Percentiles rank a stretch among this genome's conserved stretches.
phyloP scores from a whole-genome alignment of 1,140 invertebrate genomes.

The Ditylenchus dipsaci region DNA sequence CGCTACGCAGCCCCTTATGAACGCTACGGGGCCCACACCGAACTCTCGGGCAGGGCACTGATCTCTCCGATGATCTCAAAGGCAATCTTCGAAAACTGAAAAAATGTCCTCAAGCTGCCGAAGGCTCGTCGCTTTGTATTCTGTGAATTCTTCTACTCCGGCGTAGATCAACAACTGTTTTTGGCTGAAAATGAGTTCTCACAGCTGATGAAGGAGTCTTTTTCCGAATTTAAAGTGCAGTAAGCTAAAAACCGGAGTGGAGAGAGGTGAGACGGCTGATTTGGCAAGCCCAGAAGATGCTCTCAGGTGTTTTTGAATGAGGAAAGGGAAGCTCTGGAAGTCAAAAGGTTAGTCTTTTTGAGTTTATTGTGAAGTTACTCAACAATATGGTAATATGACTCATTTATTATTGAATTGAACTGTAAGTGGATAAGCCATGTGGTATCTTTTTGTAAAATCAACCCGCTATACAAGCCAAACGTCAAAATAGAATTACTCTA shows the following conservation, averaged over 20 bases:
- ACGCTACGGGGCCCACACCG: background rate
- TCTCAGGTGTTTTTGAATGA: constrained; percentile 82
- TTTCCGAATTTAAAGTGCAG: constrained; percentile 83
- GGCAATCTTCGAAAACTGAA: constrained; percentile 7
- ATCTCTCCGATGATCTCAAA: constrained; percentile 8
- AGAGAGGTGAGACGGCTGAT: constrained; percentile 87
- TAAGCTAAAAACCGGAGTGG: constrained; percentile 83
- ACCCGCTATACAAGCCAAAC: too few relatives aligned
- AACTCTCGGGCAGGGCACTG: constrained; percentile 3
- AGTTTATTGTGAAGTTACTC: too few relatives aligned
- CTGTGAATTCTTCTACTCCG: constrained; percentile 98
- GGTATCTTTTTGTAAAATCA: too few relatives aligned
- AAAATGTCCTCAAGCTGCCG: constrained; percentile 92
- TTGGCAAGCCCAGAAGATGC: constrained; percentile 89
- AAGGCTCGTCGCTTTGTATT: constrained; percentile 77
- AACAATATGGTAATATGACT: too few relatives aligned
- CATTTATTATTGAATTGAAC: too few relatives aligned
- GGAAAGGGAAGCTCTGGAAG: constrained; percentile 80
- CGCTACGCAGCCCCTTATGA: too few relatives aligned
- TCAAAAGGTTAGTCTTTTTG: constrained; percentile 66
- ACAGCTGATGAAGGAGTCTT: constrained; percentile 85
- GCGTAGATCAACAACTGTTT: constrained; percentile 74
- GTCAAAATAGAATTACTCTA: too few relatives aligned
- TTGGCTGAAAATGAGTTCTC: constrained; percentile 93
- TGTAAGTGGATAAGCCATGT: too few relatives aligned